Base-by-base conservation (phyloP, 1,140 invertebrate genomes). In the Lepidostoma basale region DNA sequence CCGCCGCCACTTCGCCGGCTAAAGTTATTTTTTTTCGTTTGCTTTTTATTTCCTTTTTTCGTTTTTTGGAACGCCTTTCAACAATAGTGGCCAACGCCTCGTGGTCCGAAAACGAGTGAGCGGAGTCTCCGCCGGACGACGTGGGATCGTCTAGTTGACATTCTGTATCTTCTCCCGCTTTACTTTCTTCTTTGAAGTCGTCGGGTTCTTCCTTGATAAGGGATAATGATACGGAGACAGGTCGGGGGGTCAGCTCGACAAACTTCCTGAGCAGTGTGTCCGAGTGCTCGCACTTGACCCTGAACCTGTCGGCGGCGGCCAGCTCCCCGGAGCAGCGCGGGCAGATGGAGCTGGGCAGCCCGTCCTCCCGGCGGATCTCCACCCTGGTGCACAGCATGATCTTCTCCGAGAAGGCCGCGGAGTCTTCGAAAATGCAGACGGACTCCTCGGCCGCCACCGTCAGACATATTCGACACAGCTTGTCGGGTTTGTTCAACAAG, bases 391-490 rank as follows among this genome's bases (percentile, higher is more conserved):
- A 64, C 8, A 64, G 16, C 26, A 52, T 64, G 10, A 64, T 16
- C 33, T 30, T 64, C 10, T 64, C 47, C 3, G 36, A 45, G 22
- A 64, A 23, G 14, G 47, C 23, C 22, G 16, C 2, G 20, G 58
- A 44, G 39, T 60, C 36, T 10, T 40, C 40, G n/a, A 60, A 60
- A 0, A 60, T 20, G 1, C 10, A 60, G 2, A 26, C 23, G 22
- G 58, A 42, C 4, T 22, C 30, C 36, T 60, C 58, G 5, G 22
- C 58, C 12, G 20, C 40, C 12, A 42, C 58, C n/a, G 58, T 26
- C 22, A 60, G 22, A 28, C 58, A 60, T 42, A 60, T 23, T 25
- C 58, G 58, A 42, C 58, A 60, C 39, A 60, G 25, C 25, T 56
- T 56, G 30, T 56, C 18, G 30, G 52, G 14, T 22, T 56, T 56